Conservation (phyloP, 2,113 vertebrate genomes). For the Gasterosteus aculeatus region DNA sequence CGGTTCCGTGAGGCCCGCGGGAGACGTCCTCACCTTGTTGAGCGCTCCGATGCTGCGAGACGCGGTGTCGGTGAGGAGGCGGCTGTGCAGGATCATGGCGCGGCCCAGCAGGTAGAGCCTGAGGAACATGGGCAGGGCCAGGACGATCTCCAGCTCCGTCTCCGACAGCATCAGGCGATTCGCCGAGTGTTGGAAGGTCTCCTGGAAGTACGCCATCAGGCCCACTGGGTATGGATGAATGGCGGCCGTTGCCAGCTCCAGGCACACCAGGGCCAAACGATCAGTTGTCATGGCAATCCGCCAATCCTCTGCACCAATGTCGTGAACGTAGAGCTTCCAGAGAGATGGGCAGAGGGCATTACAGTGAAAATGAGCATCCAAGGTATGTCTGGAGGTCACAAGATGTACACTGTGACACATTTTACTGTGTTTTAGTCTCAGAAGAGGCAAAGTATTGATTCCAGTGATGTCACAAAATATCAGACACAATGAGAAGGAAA, state of each 20-base stretch:
- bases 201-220: constrained; percentile 75
- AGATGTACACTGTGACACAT: not conserved
- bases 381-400: not conserved
- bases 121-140: constrained; percentile 96
- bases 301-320: constrained; percentile 94
- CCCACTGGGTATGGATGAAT: constrained; percentile 90
- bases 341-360: not conserved
- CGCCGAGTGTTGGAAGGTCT: constrained; percentile 83
- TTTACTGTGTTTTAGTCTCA: not conserved
- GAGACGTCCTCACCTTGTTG: constrained; percentile 86
- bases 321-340: constrained; percentile 91
- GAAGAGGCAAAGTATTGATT: not conserved
- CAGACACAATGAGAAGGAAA: not conserved
- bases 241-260: constrained; percentile 90
- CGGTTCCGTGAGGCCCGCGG: constrained; percentile 1
- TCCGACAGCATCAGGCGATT: constrained; percentile 81
- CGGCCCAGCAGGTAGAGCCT: constrained; percentile 93
- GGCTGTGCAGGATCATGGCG: constrained; percentile 94
- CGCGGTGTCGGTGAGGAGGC: constrained; percentile 92
- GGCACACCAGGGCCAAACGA: constrained; percentile 87
- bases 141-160: constrained; percentile 91
- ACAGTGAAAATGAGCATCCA: not conserved
- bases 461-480: not conserved
- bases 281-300: constrained; percentile 93
- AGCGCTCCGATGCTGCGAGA: constrained; percentile 94